Evolutionary conservation across 2,888 invertebrate genomes (phyloP).

Genomic region (Heliothis peltigera): DNA sequence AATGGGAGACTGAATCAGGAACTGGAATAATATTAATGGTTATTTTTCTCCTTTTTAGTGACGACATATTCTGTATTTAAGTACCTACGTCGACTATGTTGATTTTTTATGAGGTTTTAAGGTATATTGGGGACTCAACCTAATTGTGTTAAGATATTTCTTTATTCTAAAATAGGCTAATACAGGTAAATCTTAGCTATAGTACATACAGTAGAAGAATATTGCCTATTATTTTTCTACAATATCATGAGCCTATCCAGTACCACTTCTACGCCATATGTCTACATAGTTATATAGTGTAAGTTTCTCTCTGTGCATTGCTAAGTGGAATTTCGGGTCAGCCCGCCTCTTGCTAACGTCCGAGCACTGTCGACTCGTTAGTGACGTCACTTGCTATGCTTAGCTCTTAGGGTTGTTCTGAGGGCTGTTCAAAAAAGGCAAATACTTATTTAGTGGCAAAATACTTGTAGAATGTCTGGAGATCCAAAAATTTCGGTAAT

Average conservation of each 20-base stretch:
- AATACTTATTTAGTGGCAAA: neutral
- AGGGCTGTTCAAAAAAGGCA: neutral
- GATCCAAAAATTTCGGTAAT: too few relatives aligned
- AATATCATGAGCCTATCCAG: neutral
- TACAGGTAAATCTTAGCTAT: neutral
- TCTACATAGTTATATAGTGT: conserved; percentile 5
- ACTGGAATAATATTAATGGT: neutral
- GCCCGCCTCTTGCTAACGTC: conserved; percentile 73
- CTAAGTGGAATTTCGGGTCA: conserved; percentile 79
- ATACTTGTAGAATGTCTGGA: neutral
- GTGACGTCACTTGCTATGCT: conserved; percentile 54
- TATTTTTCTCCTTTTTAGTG: neutral
- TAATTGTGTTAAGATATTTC: neutral
- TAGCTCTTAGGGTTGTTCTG: conserved; percentile 31
- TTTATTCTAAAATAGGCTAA: neutral
- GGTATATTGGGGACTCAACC: too few relatives aligned
- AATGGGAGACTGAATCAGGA: conserved; percentile 62
- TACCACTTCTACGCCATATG: neutral
- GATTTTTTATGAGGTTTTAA: too few relatives aligned
- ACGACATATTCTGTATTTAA: neutral
- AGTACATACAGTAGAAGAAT: neutral
- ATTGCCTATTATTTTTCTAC: neutral
- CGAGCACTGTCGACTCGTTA: conserved; percentile 69
- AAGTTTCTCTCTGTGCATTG: conserved; percentile 37
- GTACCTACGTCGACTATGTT: too few relatives aligned